Base-by-base conservation (phyloP, 2,113 vertebrate species). In the Tapirus terrestris region DNA sequence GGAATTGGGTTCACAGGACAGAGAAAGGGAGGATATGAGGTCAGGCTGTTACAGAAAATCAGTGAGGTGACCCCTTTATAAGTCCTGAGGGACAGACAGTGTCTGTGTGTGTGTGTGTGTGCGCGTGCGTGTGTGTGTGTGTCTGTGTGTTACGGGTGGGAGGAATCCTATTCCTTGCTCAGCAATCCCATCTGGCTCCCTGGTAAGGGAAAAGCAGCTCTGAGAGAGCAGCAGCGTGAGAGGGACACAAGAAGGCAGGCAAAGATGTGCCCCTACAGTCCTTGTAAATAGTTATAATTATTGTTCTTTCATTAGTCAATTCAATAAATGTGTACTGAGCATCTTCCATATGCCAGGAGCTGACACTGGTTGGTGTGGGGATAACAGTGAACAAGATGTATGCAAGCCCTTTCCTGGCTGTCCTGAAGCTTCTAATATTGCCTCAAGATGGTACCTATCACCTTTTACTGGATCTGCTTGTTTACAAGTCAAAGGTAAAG, bases 161-260 rank as follows among this genome's bases (percentile, higher is more conserved):
- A 48, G 48, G 48, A 77, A 25, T 51, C 58, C 75, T 63, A 9
- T 6, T 63, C 36, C 43, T 65, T 65, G 29, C 33, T 63, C 31
- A 90, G 80, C 53, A 56, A 51, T 80, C 67, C 39, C 61, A 73
- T 36, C 83, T 83, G 96, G 75, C 31, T 95, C 45, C 61, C 39
- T 39, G 33, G 12, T 48, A 73, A 91, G 48, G 67, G 31, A 72
- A 89, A 63, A 39, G 36, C 58, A 96, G 45, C 16, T 67, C 58
- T 51, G 27, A 60, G 56, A 82, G 11, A 43, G 36, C 33, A 84
- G 51, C 2, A 12, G 20, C 18, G 6, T 68, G 16, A 84, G 43
- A 68, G 6, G 20, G 16, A 63, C 1, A 51, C 10, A 79, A 45
- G 70, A 60, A 84, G 29, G 17, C 16, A 82, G 43, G 48, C 68